A percentile compares a stretch with the other conserved stretches of the same genome.
Conservation (phyloP, 2,797 vertebrate species). For the Epinephelus awoara region DNA sequence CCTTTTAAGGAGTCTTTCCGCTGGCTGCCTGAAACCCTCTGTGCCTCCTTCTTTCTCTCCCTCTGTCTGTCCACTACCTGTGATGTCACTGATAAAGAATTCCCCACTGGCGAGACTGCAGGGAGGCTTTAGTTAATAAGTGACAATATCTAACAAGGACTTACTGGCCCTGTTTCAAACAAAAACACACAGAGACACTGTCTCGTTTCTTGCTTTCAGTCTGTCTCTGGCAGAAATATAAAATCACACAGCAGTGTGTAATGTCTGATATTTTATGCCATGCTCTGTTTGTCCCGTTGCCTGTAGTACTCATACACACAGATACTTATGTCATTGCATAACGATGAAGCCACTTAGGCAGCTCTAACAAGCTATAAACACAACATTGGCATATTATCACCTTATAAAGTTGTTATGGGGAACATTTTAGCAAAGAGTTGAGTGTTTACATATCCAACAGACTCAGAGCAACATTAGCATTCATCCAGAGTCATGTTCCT, state of each 20-base stretch:
- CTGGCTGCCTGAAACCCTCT: conserved; percentile 30
- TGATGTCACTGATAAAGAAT: conserved; percentile 80
- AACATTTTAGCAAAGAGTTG: background rate
- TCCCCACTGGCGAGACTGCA: conserved; percentile 52
- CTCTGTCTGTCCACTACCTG: conserved; percentile 42
- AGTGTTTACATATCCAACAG: background rate
- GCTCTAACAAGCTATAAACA: background rate
- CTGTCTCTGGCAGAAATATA: conserved; percentile 3
- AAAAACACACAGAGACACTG: conserved; percentile 13
- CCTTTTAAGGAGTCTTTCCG: conserved; percentile 72
- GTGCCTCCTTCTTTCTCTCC: background rate
- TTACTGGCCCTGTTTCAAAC: conserved; percentile 15
- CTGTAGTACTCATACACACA: background rate
- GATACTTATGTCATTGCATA: conserved; percentile 9
- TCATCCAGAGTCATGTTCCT: background rate
- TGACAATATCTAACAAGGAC: conserved; percentile 63
- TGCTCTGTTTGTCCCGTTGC: background rate
- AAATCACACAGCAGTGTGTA: background rate
- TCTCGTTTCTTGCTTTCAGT: conserved; percentile 17
- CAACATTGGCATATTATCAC: background rate
- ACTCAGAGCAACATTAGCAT: background rate
- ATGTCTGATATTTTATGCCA: conserved; percentile 5
- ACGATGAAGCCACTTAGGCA: background rate
- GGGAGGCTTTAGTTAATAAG: conserved; percentile 76
- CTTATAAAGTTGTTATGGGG: background rate